Percentiles rank a stretch among this genome's conserved stretches.
phyloP scores from a whole-genome alignment of 53 echinoderm and acorn worm genomes.

The Astropecten irregularis region DNA sequence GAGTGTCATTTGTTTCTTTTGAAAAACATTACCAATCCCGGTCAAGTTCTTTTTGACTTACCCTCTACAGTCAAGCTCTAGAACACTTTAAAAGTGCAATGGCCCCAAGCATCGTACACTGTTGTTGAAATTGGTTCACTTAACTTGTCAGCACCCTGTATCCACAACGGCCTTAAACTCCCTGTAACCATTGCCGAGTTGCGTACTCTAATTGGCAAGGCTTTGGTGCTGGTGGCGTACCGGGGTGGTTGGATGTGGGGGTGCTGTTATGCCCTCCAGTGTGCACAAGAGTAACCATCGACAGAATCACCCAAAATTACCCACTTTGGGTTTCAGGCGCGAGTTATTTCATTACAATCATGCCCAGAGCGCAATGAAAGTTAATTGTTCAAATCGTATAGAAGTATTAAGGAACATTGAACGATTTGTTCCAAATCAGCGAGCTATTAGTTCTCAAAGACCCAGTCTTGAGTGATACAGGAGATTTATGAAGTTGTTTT shows the following conservation, averaged over 20 bases:
- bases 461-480: neutral
- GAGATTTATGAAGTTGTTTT: neutral
- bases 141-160: slow-evolving; percentile 43
- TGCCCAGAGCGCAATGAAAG: neutral
- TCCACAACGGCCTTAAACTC: neutral
- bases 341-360: neutral
- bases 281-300: too few species aligned
- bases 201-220: too few species aligned
- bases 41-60: too few species aligned
- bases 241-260: neutral
- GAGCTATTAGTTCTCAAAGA: neutral
- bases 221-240: too few species aligned
- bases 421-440: slow-evolving; percentile 8
- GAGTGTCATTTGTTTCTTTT: too few species aligned
- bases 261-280: neutral
- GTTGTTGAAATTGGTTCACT: slow-evolving; percentile 40
- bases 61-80: too few species aligned
- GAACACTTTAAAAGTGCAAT: neutral
- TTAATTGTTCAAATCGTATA: slow-evolving; percentile 23
- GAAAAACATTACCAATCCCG: too few species aligned
- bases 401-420: too few species aligned
- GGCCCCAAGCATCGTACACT: slow-evolving; percentile 1
- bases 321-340: too few species aligned
- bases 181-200: neutral
- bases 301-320: too few species aligned